Evolutionary conservation across 2,113 vertebrate genomes (phyloP), one percentile per base, ranked within the genome.

Genomic region (Anthoscopus minutus): DNA sequence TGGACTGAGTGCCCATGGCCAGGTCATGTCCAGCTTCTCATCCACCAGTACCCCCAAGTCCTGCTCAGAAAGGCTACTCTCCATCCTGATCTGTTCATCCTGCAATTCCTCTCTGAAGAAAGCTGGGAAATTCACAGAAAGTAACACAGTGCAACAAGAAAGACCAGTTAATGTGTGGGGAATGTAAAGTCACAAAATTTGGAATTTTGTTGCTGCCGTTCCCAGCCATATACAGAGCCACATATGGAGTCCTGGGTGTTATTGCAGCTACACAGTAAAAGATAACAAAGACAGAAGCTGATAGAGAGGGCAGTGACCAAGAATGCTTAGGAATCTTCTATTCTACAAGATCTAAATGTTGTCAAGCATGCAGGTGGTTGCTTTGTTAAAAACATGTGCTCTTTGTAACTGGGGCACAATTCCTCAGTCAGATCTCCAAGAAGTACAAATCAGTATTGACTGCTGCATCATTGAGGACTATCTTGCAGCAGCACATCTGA

Each of bases 201-300:
- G 27, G 35, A 51, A 44, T 7, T 54, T 17, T 24, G 4, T 6
- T 23, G 13, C 12, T 2, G 66, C 51, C 15, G 5, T 73, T 69
- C 50, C n/a, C 50, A 58, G 33, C 16, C 23, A 3, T 28, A 31
- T 51, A 24, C 28, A 60, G 44, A 62, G 30, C 31, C 30, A 31
- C 2, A 1, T 24, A 13, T 3, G 15, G 30, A 80, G 16, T 8
- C 16, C 37, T 81, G 13, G 0, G 0, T 70, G 40, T 48, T 65
- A 44, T 9, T 65, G 62, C 37, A 66, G 24, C 28, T 24, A 38
- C 24, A 47, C 16, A 40, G 18, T 56, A 15, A 48, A 67, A 58
- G 13, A 9, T 66, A 51, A 25, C 25, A 54, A 28, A 78, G 70
- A 40, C 11, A 67, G 64, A 83, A 88, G 35, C 47, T 83, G 38